Evolutionary conservation across 2,888 invertebrate genomes (phyloP), one percentile per base, ranked within the genome.

Genomic region (Augochlorella aurata): DNA sequence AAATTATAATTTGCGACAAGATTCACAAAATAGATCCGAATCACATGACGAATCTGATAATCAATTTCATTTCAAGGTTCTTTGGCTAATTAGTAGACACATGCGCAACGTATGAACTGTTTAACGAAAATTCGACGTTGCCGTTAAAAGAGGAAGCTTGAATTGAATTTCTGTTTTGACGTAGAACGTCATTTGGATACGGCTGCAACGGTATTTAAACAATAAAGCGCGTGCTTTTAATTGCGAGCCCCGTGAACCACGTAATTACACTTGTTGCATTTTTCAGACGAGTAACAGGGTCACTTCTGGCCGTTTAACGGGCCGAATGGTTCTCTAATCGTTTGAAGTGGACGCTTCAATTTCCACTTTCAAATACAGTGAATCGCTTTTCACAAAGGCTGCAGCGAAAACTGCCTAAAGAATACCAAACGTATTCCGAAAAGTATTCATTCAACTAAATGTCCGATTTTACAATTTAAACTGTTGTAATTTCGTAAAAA

Each of bases 181-280:
- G 16, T 58, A 14, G 18, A 29, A 63, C 24, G 45, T 45, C 50
- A 63, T 74, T 78, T 68, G n/a, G 52, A 63, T 49, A 4, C 18
- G 44, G 45, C n/a, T 8, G 18, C 61, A 12, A 1, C 3, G 38
- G 44, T n/a, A 45, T 52, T 58, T 49, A n/a, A 44, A 44, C 29
- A 67, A 58, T 58, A n/a, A 49, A 74, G 21, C 21, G 16, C 9
- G 5, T 1, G 47, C 68, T 68, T 74, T 77, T 77, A 77, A 77
- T 67, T 67, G 67, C 49, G 54, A 61, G 67, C 49, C n/a, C 49
- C 24, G 24, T 1, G 10, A 18, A 18, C 29, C 18, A 10, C 44
- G 61, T 74, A 74, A 68, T 78, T 74, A 50, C 74, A 78, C 78
- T 74, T 78, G 78, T 78, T 78, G 78, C 77, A n/a, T 50, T 45